Evolutionary conservation across 2,888 invertebrate species (phyloP).

Genomic region (Troglohyphantes excavatus): DNA sequence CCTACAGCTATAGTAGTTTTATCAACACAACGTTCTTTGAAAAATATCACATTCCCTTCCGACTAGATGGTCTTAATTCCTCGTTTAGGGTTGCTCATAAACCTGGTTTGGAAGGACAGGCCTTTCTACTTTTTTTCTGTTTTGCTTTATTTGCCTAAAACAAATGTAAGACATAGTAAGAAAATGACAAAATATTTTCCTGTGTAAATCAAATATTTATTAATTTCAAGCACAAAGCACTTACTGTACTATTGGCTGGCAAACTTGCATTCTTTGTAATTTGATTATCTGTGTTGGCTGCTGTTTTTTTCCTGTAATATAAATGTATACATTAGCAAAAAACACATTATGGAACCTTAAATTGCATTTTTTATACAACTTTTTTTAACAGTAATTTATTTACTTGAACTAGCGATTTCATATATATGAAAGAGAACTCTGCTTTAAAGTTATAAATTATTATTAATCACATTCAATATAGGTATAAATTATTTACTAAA

Average conservation of each 20-base stretch:
- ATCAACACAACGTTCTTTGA: slow-evolving; percentile 15
- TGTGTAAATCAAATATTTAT: too few species aligned
- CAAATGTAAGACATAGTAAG: slow-evolving; percentile 14
- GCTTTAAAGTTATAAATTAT: too few species aligned
- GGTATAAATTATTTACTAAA: too few species aligned
- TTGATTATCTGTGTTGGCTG: slow-evolving; percentile 55
- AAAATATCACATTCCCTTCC: slow-evolving; percentile 60
- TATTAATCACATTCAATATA: too few species aligned
- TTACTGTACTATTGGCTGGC: slow-evolving; percentile 52
- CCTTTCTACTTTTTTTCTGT: slow-evolving; percentile 62
- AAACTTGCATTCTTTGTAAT: slow-evolving; percentile 38
- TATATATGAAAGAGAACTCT: too few species aligned
- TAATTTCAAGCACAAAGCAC: background rate
- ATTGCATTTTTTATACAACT: too few species aligned
- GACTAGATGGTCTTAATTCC: slow-evolving; percentile 53
- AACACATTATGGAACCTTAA: too few species aligned
- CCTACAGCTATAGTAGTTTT: background rate
- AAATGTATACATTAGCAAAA: too few species aligned
- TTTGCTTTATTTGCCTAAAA: slow-evolving; percentile 29
- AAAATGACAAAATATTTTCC: background rate
- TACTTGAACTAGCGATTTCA: too few species aligned
- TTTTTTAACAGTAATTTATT: too few species aligned
- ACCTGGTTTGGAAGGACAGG: slow-evolving; percentile 72
- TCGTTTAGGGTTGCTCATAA: slow-evolving; percentile 34
- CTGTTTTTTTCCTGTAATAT: slow-evolving; percentile 57